These are phyloP conservation scores for Zygaena filipendulae DNA, from an alignment of 2,888 invertebrate species.

Conservation along the genomic window DNA sequence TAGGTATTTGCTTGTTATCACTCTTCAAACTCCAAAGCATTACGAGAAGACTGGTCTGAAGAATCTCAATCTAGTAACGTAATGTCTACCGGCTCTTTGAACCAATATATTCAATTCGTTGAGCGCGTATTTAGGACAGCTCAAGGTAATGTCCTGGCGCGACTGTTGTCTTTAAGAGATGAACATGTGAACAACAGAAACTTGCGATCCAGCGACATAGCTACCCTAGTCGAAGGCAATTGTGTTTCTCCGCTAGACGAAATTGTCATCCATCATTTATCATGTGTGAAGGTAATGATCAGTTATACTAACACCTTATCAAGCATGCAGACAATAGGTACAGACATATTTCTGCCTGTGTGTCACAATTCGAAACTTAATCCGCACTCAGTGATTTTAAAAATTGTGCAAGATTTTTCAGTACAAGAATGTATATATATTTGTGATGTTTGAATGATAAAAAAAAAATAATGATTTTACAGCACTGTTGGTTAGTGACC, in stretches of 20 bases:
- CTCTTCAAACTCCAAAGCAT: no score
- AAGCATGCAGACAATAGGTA: no score
- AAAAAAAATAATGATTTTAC: no score
- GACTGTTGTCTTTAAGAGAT: conserved; percentile 73
- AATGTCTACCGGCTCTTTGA: conserved; percentile 36
- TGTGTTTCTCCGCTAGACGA: conserved; percentile 81
- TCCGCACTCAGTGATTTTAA: no score
- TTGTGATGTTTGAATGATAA: no score
- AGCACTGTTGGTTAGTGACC: no score
- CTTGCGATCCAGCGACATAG: conserved; percentile 76
- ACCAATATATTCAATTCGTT: conserved; percentile 58
- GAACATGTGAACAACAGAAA: conserved; percentile 78
- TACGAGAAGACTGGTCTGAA: no score
- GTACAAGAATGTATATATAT: not conserved
- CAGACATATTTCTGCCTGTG: no score
- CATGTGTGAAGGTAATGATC: conserved; percentile 67
- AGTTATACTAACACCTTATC: not conserved
- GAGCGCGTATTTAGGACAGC: conserved; percentile 71
- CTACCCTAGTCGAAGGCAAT: conserved; percentile 74
- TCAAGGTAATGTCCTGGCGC: conserved; percentile 71
- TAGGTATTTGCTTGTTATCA: no score
- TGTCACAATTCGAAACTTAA: no score
- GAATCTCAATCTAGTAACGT: no score
- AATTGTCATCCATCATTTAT: conserved; percentile 78
- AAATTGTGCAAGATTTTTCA: no score